A percentile compares a stretch with the other conserved stretches of the same genome.
Conservation (phyloP, 2,888 invertebrate genomes). For the Drosophila fulvimacula region DNA sequence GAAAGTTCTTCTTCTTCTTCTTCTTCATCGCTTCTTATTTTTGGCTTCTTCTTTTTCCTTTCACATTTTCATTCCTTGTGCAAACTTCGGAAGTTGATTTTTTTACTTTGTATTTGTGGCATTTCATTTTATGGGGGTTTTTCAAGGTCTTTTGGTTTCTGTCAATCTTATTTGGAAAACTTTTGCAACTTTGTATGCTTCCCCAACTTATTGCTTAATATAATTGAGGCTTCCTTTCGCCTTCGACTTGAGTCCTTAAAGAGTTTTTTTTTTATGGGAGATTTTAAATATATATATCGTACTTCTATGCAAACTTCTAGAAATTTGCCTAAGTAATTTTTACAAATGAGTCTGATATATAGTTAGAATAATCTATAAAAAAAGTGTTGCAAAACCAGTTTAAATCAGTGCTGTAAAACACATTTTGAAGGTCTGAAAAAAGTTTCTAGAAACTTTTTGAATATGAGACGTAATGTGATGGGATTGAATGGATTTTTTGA, state of each 20-base stretch:
- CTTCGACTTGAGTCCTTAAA: not conserved
- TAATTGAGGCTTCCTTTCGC: constrained; percentile 1
- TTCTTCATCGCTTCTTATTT: too few species aligned
- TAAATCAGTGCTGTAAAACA: too few species aligned
- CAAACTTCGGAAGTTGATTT: not conserved
- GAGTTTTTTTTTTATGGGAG: not conserved
- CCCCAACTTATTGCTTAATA: not conserved
- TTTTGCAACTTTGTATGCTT: constrained; percentile 1
- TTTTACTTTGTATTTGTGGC: constrained; percentile 7
- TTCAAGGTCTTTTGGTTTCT: constrained; percentile 5
- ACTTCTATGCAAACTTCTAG: not conserved
- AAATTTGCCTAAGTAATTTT: not conserved
- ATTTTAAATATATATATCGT: not conserved
- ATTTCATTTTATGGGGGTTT: not conserved
- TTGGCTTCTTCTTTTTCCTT: not conserved
- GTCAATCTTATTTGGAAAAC: constrained; percentile 7
- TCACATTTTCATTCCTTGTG: not conserved
- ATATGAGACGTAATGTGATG: too few species aligned
- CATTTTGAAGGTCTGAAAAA: too few species aligned
- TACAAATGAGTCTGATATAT: not conserved
- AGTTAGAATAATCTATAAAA: too few species aligned
- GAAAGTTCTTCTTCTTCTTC: not conserved
- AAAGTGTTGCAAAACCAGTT: too few species aligned
- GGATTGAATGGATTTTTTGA: too few species aligned
- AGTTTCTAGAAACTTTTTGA: too few species aligned